phyloP scores from a whole-genome alignment of 2,888 invertebrate species.

The Lobophora halterata region DNA sequence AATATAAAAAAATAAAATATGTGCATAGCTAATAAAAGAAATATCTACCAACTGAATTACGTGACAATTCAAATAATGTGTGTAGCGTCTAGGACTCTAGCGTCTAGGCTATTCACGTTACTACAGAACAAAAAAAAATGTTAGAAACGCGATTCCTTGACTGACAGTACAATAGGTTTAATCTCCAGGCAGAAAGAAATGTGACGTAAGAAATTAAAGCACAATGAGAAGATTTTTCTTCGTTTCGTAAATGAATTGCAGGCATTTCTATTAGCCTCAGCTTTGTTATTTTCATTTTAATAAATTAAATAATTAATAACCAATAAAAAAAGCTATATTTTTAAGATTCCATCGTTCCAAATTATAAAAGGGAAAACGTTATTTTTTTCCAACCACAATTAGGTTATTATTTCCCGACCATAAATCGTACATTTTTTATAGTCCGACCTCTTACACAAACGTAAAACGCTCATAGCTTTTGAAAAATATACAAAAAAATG shows the following conservation, averaged over 20 bases:
- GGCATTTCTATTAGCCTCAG: slow-evolving; percentile 11
- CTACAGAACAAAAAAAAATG: slow-evolving; percentile 60
- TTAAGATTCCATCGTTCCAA: too few relatives aligned
- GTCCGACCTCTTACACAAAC: slow-evolving; percentile 5
- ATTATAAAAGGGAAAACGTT: too few relatives aligned
- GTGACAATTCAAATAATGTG: too few relatives aligned
- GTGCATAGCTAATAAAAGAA: too few relatives aligned
- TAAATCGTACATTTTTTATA: too few relatives aligned
- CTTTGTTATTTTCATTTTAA: not conserved
- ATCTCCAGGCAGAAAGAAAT: slow-evolving; percentile 62
- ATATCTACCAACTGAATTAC: too few relatives aligned
- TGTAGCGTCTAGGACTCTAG: too few relatives aligned
- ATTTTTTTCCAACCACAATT: not conserved
- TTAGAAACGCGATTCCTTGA: slow-evolving; percentile 68
- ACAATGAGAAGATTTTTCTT: slow-evolving; percentile 27
- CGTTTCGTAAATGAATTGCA: slow-evolving; percentile 18
- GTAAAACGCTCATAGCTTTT: too few relatives aligned
- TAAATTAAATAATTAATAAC: too few relatives aligned
- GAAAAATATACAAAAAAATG: too few relatives aligned
- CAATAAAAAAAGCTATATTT: too few relatives aligned
- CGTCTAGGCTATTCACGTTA: slow-evolving; percentile 55
- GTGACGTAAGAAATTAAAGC: slow-evolving; percentile 49
- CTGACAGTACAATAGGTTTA: slow-evolving; percentile 72
- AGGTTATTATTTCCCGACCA: slow-evolving; percentile 6
- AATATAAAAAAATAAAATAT: too few relatives aligned